Evolutionary conservation across 2,113 vertebrate genomes (phyloP), one percentile per base, ranked within the genome.

Genomic region (Colistium nudipinnis): DNA sequence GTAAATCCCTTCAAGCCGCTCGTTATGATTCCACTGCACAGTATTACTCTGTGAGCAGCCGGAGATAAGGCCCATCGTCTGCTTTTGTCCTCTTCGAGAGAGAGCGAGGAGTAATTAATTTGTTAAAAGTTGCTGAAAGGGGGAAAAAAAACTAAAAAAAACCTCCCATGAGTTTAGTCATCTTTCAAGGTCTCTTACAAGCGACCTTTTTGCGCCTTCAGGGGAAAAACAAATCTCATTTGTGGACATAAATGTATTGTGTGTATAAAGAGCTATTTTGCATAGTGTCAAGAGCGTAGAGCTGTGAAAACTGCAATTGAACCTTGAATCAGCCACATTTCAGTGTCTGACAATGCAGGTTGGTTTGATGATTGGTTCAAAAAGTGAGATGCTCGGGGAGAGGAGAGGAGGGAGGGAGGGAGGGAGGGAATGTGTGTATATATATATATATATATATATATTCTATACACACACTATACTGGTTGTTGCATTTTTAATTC

Each of bases 101-200:
- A 38, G 36, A 44, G 45, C 6, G 7, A 22, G 1, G 41, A 53
- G 67, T 82, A 80, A 85, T 87, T 76, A 65, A 83, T 81, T 76
- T 84, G 74, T 64, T 69, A 57, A 49, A 68, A 51, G 68, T 55
- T 70, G 63, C 78, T 70, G 67, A 39, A 62, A 55, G 47, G 25
- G 13, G 16, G n/a, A 14, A 17, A 14, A 43, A 14, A 17, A 43
- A 43, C 3, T 17, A 7, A 16, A 25, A 48, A 66, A 35, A 12
- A 20, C 16, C 49, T 80, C 75, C 24, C 59, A 30, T 60, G 75
- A 70, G 72, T 22, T 73, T 61, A 1, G 17, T 71, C 36, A 74
- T 65, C 9, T 38, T 54, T 49, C 1, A 13, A 1, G 7, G n/a
- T n/a, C n/a, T n/a, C n/a, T n/a, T n/a, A n/a, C n/a, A n/a, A n/a